Evolutionary conservation across 2,888 invertebrate genomes (phyloP).

Genomic region (Perithous albicinctus): DNA sequence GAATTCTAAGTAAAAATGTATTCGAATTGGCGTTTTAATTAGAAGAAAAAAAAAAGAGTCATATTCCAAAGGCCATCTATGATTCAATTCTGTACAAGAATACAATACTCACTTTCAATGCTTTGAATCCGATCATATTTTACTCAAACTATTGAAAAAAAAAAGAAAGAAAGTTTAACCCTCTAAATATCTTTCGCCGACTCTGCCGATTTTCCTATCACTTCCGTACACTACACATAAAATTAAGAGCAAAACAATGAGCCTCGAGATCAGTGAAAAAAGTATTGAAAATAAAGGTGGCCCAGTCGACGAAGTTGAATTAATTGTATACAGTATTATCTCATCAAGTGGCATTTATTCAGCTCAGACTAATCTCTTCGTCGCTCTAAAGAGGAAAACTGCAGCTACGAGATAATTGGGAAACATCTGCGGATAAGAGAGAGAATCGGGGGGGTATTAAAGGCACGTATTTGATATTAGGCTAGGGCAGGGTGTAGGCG

Average conservation of each 20-base stretch:
- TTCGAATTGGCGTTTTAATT: too few relatives aligned
- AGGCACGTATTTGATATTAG: slow-evolving; percentile 62
- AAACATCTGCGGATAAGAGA: slow-evolving; percentile 55
- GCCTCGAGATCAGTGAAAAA: too few relatives aligned
- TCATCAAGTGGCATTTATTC: not conserved
- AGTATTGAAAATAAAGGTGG: too few relatives aligned
- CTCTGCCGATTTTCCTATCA: too few relatives aligned
- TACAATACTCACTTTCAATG: not conserved
- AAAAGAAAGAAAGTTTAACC: too few relatives aligned
- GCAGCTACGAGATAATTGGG: slow-evolving; percentile 43
- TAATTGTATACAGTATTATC: not conserved
- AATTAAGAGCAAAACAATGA: too few relatives aligned
- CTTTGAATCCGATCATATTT: not conserved
- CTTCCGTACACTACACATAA: too few relatives aligned
- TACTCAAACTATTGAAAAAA: not conserved
- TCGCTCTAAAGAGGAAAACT: slow-evolving; percentile 30
- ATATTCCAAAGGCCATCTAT: too few relatives aligned
- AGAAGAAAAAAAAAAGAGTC: too few relatives aligned
- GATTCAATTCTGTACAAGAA: not conserved
- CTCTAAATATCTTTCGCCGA: too few relatives aligned
- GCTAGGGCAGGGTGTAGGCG: slow-evolving; percentile 70
- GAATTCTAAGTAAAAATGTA: too few relatives aligned
- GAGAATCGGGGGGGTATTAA: slow-evolving; percentile 44
- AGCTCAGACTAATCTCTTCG: not conserved
- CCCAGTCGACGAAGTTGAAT: too few relatives aligned